Evolutionary conservation across 2,888 invertebrate species (phyloP), one percentile per base, ranked within the genome.

Genomic region (Hesperia comma): DNA sequence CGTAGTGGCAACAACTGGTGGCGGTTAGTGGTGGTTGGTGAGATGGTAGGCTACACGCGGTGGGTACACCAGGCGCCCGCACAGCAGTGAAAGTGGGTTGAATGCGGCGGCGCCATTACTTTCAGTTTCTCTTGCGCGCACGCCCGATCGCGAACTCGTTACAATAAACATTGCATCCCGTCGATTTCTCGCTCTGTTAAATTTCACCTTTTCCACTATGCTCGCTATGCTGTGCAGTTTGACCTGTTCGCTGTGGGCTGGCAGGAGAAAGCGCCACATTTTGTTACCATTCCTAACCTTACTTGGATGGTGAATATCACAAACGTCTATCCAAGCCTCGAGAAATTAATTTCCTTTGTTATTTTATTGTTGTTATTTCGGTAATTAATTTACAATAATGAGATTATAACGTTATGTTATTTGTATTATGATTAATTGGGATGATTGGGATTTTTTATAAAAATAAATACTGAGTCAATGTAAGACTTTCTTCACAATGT

Each of bases 151-250:
- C 84, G 81, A 81, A 86, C 86, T 88, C 87, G 90, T 87, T 91
- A 92, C 91, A 91, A 92, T 91, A 91, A 90, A 88, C 90, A 87
- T 88, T 84, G 88, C 90, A 90, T 90, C 91, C 90, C 90, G 90
- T 84, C 88, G 91, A 92, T 92, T 92, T 92, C 92, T 90, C 90
- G 91, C 88, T 87, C 84, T 82, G 87, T 86, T 86, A 88, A 92
- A 88, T 92, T 92, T 92, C 92, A 90, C 92, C 91, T 90, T 90
- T 90, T 88, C 88, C 87, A 88, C 84, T 84, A 79, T 82, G 81
- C 82, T 83, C 51, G 84, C 85, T 79, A 83, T 81, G 79, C 80
- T 77, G 79, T 79, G 82, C 82, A 82, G 84, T 81, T 84, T 85
- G 86, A 86, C 88, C 85, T 78, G 82, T 75, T 74, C 68, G 67